A percentile compares a stretch with the other conserved stretches of the same genome.
phyloP scores from a whole-genome alignment of 2,797 vertebrate genomes.

The Artibeus jamaicensis region DNA sequence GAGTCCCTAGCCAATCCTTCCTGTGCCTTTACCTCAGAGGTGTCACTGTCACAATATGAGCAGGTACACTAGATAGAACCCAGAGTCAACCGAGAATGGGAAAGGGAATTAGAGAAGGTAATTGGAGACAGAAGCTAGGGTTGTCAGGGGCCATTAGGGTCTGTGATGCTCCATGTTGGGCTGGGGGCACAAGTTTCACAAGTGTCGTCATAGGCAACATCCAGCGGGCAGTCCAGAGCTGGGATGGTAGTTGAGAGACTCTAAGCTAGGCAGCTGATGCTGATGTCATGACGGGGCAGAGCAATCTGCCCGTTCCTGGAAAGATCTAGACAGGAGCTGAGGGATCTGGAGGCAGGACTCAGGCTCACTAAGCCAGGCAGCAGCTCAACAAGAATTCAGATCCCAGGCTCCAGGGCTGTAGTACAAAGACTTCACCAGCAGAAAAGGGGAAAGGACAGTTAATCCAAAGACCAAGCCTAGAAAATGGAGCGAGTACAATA shows the following conservation, averaged over 20 bases:
- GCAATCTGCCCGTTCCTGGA: not conserved
- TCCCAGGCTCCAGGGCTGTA: fast-evolving
- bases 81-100: not conserved
- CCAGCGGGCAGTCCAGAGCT: not conserved
- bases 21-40: not conserved
- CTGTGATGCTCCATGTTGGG: not conserved
- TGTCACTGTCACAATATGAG: not conserved
- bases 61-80: not conserved
- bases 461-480: not conserved
- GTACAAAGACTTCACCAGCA: not conserved
- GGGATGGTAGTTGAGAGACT: not conserved
- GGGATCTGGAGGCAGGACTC: not conserved
- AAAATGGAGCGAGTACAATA: not conserved
- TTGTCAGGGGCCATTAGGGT: not conserved
- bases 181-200: not conserved
- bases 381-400: not conserved
- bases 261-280: not conserved
- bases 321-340: not conserved
- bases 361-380: not conserved
- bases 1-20: not conserved
- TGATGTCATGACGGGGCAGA: not conserved
- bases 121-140: not conserved
- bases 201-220: not conserved
- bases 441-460: not conserved
- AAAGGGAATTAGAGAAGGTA: not conserved